phyloP scores from a whole-genome alignment of 2,797 vertebrate genomes.

The Thamnophis elegans region DNA sequence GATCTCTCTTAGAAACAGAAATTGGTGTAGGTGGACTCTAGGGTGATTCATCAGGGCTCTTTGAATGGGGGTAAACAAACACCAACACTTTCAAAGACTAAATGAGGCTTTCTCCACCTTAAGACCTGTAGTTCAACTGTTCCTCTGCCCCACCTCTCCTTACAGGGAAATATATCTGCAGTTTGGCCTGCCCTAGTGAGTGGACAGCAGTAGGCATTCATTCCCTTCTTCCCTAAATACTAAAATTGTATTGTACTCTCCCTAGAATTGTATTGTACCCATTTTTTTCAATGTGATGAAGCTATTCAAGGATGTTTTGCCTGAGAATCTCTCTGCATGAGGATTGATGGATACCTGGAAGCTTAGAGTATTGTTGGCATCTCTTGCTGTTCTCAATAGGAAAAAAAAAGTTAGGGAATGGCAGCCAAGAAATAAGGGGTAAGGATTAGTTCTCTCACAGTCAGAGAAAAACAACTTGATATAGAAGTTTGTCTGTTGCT shows the following conservation, averaged over 20 bases:
- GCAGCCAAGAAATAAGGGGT: neutral
- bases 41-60: neutral
- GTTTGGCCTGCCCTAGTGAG: neutral
- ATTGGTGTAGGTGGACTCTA: neutral
- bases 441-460: neutral
- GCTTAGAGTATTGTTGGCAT: neutral
- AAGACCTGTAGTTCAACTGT: no score
- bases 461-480: neutral
- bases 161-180: neutral
- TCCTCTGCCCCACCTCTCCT: neutral
- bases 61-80: neutral
- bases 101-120: neutral
- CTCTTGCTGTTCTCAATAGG: neutral
- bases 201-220: neutral
- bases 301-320: neutral
- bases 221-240: neutral
- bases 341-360: neutral
- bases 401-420: neutral
- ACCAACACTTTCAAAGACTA: neutral
- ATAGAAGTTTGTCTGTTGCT: neutral
- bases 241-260: neutral
- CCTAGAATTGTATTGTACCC: neutral
- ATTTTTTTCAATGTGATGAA: neutral
- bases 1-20: neutral
- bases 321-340: neutral